These are phyloP conservation scores for Anoplophora glabripennis DNA, from an alignment of 1,140 invertebrate genomes.

Conservation along the genomic window DNA sequence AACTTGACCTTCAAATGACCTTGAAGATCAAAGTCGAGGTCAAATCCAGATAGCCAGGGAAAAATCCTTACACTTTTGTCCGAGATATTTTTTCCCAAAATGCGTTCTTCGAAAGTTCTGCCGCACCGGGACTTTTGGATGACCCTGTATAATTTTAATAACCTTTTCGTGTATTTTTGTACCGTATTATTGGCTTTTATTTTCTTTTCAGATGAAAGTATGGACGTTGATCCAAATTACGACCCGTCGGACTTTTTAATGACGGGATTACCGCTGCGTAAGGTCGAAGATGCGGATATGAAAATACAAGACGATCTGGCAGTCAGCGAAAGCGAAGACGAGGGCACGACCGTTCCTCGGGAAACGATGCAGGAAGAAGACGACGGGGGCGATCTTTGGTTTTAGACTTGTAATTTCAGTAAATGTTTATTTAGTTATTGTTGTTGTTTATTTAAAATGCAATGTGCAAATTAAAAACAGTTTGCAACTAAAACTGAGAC, in stretches of 20 bases:
- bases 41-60: too few species aligned
- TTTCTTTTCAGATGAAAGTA: slow-evolving; percentile 63
- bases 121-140: not conserved
- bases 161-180: not conserved
- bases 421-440: too few species aligned
- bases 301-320: slow-evolving; percentile 71
- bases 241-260: slow-evolving; percentile 82
- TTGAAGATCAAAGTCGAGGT: too few species aligned
- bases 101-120: not conserved
- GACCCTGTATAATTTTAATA: not conserved
- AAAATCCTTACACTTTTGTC: too few species aligned
- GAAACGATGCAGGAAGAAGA: slow-evolving; percentile 35
- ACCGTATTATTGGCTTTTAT: not conserved
- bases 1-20: too few species aligned
- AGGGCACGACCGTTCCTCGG: slow-evolving; percentile 41
- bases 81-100: too few species aligned
- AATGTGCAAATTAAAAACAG: too few species aligned
- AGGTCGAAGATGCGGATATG: slow-evolving; percentile 37
- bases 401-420: too few species aligned
- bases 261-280: slow-evolving; percentile 51
- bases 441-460: too few species aligned
- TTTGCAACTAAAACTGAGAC: too few species aligned
- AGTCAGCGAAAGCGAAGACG: slow-evolving; percentile 78
- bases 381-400: slow-evolving; percentile 41
- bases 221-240: slow-evolving; percentile 81